Conservation (phyloP, 2,797 vertebrate genomes). For the Phrynocephalus forsythii region DNA sequence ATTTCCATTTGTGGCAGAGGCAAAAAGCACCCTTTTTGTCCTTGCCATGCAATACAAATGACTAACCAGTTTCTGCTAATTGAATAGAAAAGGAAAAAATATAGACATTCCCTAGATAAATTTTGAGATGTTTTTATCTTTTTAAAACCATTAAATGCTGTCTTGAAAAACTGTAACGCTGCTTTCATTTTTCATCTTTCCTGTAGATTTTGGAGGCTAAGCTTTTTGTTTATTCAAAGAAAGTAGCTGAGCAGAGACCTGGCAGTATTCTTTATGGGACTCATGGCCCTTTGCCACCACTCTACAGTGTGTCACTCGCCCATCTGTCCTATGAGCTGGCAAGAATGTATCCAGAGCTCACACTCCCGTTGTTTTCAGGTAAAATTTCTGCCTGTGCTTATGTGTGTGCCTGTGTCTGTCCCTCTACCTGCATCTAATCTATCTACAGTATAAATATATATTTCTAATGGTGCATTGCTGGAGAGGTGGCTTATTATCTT, state of each 20-base stretch:
- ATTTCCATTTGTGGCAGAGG: no score
- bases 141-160: constrained; percentile 22
- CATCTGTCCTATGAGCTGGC: constrained; percentile 93
- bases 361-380: constrained; percentile 97
- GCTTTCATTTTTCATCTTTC: constrained; percentile 37
- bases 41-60: not conserved
- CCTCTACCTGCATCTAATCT: no score
- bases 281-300: constrained; percentile 92
- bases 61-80: not conserved
- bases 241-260: constrained; percentile 93
- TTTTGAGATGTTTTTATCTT: not conserved
- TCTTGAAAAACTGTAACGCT: constrained; percentile 26
- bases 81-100: not conserved
- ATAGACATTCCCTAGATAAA: not conserved
- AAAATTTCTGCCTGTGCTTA: constrained; percentile 29
- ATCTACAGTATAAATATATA: no score
- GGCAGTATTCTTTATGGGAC: constrained; percentile 95
- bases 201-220: constrained; percentile 93
- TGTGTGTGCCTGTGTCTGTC: not conserved
- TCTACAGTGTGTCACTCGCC: constrained; percentile 93
- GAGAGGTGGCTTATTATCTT: not conserved
- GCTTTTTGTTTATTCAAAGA: constrained; percentile 95
- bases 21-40: no score
- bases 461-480: not conserved
- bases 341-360: constrained; percentile 98